Base-by-base conservation (phyloP, 2,888 invertebrate species). In the Sesia apiformis region DNA sequence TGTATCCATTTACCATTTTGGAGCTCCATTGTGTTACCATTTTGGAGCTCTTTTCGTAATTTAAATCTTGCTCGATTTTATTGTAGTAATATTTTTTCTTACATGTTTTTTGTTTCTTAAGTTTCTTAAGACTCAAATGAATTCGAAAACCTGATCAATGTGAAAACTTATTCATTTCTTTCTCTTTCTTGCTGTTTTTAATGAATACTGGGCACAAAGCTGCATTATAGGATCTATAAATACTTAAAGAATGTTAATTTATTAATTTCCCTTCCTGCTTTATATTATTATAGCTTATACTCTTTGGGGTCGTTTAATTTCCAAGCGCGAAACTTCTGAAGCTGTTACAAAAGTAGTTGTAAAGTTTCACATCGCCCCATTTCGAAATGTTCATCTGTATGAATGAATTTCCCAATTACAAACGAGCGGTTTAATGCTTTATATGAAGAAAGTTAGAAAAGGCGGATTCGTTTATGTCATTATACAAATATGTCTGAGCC, bases 261-360 rank as follows among this genome's bases (percentile, higher is more conserved):
- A 46, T 46, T 46, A 52, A 57, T 53, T 63, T 58, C 60, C 61
- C 59, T 66, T 69, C 64, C 61, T 65, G 66, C 66, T 66, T 62
- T 64, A 66, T 70, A 72, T 71, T 67, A n/a, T n/a, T n/a, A n/a
- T n/a, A 66, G 66, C 69, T 75, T 72, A 67, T 38, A 50, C 50
- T 38, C 50, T 50, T 50, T 38, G 50, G 38, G 74, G 72, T 75
- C 72, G 73, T 74, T 76, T 74, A 74, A 72, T 77, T 74, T 69
- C 58, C 62, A 53, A 53, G 42, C 50, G 55, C 41, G 51, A 60
- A 84, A 84, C 75, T 83, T 84, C 76, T 65, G 71, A 73, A 75
- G 78, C 81, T 83, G 82, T 84, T 84, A 81, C 78, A 72, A 72
- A 83, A 84, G 82, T 81, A 83, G 81, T 82, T 77, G 70, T 69